Evolutionary conservation across 2,888 invertebrate species (phyloP).

Genomic region (Leptopilina myrica): DNA sequence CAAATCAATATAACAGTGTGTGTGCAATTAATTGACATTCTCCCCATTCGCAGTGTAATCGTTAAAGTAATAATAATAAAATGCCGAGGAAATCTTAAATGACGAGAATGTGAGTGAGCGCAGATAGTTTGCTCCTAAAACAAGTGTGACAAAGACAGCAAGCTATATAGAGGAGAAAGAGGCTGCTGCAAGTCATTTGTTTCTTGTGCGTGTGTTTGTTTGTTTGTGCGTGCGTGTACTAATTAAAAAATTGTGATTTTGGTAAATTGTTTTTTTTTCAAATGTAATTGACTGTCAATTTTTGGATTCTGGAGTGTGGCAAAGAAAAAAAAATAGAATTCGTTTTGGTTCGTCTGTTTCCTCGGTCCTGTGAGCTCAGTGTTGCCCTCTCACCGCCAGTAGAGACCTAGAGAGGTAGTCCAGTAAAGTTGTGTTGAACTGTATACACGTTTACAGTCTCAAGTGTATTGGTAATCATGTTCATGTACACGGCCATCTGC

Average conservation of each 20-base stretch:
- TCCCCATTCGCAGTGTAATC: not conserved
- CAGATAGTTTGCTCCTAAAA: constrained; percentile 3
- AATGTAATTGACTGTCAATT: constrained; percentile 9
- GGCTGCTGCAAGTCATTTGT: constrained; percentile 24
- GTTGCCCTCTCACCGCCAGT: constrained; percentile 35
- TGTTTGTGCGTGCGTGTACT: not conserved
- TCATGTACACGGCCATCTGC: constrained; percentile 29
- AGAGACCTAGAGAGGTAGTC: constrained; percentile 28
- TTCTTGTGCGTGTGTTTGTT: not conserved
- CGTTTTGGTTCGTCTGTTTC: constrained; percentile 27
- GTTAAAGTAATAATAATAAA: not conserved
- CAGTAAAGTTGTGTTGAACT: constrained; percentile 22
- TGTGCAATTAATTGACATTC: not conserved
- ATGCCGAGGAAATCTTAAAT: not conserved
- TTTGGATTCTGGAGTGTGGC: not conserved
- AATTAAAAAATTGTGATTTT: not conserved
- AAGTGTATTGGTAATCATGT: constrained; percentile 13
- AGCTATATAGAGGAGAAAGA: not conserved
- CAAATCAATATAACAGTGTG: not conserved
- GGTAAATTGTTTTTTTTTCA: not conserved
- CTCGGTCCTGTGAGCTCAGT: constrained; percentile 33
- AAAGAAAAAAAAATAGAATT: not conserved
- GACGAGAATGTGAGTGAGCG: constrained; percentile 20
- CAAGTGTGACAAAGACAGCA: constrained; percentile 29
- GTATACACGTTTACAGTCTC: not conserved